Base-by-base conservation (phyloP, 2,797 vertebrate species). In the Ibycter americanus region DNA sequence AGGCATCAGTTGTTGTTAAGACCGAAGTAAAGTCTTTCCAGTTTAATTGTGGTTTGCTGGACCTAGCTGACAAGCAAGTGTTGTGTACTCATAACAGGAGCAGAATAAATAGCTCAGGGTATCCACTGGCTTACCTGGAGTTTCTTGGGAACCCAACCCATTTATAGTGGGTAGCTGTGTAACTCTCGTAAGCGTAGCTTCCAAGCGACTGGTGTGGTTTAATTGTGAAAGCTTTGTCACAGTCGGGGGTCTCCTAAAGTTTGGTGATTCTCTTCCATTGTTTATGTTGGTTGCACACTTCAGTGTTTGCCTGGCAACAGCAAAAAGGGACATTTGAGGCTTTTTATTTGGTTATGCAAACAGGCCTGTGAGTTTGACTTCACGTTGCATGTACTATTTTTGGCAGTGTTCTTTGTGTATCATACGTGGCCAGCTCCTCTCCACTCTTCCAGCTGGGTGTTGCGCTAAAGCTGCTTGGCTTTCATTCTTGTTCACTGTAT, bases 181-280 rank as follows among this genome's bases (percentile, higher is more conserved):
- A 27, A 55, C 54, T 34, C 3, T 0, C 1, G 0, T 15, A 11
- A 44, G 32, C 0, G 1, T 15, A n/a, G 38, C 67, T 77, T 23
- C 51, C 25, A 9, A 14, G 38, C 10, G 52, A 21, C 46, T 36
- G 47, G 9, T 36, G 34, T 22, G 46, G 31, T 49, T 42, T 12
- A 38, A 15, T 13, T 73, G 42, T 29, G 55, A 20, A n/a, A 44
- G 19, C 15, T n/a, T 62, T 34, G 55, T 55, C 54, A 27, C 38
- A 8, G 42, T 20, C 40, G 15, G 54, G 52, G 31, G 27, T 73
- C 42, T 73, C 32, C 47, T 55, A 2, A 22, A 38, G 32, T 22
- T 13, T 26, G 23, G 8, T 51, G 26, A 17, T 26, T 67, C 34
- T 38, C 32, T 36, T 55, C 80, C 25, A 2, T 31, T 31, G 15